Evolutionary conservation across 2,888 invertebrate genomes (phyloP).

Genomic region (Eupeodes luniger): DNA sequence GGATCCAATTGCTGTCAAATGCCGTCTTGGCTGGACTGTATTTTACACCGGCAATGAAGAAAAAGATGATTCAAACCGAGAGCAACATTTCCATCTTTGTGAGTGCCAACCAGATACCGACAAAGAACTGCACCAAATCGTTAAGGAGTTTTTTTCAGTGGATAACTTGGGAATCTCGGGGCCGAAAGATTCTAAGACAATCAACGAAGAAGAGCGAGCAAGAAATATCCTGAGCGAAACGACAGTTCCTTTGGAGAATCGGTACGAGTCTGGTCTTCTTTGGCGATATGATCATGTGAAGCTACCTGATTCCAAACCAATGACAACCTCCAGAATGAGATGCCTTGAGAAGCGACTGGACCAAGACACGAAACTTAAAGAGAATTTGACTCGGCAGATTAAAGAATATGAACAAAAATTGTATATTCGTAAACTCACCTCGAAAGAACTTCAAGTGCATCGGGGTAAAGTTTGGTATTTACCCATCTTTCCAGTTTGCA

Average conservation of each 20-base stretch:
- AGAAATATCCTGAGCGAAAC: too few species aligned
- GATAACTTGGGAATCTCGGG: too few species aligned
- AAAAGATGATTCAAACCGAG: not conserved
- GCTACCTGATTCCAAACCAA: too few species aligned
- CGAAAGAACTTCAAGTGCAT: not conserved
- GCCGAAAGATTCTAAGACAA: too few species aligned
- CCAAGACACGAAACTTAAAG: too few species aligned
- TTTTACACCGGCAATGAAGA: not conserved
- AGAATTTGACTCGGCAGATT: not conserved
- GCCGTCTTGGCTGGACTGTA: not conserved
- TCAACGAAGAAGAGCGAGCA: too few species aligned
- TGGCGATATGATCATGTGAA: too few species aligned
- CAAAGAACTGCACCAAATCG: not conserved
- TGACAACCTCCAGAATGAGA: too few species aligned
- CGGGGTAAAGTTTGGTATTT: not conserved
- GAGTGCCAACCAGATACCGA: not conserved
- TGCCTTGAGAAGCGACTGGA: too few species aligned
- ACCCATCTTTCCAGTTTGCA: not conserved
- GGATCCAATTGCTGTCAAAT: not conserved
- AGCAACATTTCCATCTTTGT: not conserved
- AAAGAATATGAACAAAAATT: not conserved
- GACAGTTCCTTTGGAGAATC: too few species aligned
- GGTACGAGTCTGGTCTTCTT: too few species aligned
- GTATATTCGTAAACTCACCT: not conserved
- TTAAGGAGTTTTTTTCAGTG: too few species aligned